Evolutionary conservation across 1,140 invertebrate species (phyloP).

Genomic region (Drosophila micromelanica): DNA sequence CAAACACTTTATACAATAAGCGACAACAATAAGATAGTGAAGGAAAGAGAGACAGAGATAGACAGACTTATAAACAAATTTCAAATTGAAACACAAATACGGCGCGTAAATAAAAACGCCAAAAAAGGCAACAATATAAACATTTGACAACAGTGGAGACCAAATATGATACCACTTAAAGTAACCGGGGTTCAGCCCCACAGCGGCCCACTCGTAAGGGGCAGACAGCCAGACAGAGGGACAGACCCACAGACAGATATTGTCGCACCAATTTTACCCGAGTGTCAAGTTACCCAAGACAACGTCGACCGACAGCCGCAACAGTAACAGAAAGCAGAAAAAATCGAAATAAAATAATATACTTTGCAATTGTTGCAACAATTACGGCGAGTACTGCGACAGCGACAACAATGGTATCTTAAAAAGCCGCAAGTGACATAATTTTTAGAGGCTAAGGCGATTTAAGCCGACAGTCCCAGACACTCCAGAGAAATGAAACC

Average conservation of each 20-base stretch:
- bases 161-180: conserved; percentile 47
- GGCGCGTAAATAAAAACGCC: conserved; percentile 36
- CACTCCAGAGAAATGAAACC: conserved; percentile 8
- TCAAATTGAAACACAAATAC: conserved; percentile 48
- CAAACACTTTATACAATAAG: conserved; percentile 46
- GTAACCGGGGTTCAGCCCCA: conserved; percentile 21
- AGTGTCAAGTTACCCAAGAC: conserved; percentile 69
- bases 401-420: conserved; percentile 38
- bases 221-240: conserved; percentile 17
- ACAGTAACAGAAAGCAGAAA: conserved; percentile 39
- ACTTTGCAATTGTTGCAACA: conserved; percentile 67
- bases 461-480: conserved; percentile 34
- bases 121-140: conserved; percentile 31
- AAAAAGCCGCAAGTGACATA: conserved; percentile 74
- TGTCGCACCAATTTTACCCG: conserved; percentile 65
- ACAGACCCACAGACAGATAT: conserved; percentile 44
- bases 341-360: conserved; percentile 50
- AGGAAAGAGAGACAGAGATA: not conserved
- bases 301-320: conserved; percentile 20
- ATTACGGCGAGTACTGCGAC: conserved; percentile 22
- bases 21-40: conserved; percentile 29
- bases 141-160: conserved; percentile 31
- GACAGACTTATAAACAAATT: conserved; percentile 30
- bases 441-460: conserved; percentile 63
- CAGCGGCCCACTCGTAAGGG: conserved; percentile 25